These are phyloP conservation scores for Hystrix brachyura DNA, from an alignment of 2,113 vertebrate genomes.

Conservation along the genomic window DNA sequence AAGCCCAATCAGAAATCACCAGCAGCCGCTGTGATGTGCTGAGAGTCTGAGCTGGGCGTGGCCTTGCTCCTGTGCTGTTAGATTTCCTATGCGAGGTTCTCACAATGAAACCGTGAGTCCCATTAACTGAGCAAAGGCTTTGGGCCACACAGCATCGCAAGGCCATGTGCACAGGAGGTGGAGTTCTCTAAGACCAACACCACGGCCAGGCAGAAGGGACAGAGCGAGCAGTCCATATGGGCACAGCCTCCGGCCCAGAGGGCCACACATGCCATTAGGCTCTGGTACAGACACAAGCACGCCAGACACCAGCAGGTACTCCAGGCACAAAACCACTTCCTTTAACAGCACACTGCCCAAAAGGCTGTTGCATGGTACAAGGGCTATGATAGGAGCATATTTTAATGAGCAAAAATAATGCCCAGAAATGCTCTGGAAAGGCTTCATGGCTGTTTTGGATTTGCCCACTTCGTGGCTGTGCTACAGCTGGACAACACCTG, in stretches of 20 bases:
- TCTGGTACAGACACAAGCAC: background rate
- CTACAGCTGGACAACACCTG: background rate
- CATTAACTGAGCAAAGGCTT: background rate
- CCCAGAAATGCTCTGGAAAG: background rate
- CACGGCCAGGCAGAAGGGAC: background rate
- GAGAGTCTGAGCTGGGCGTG: background rate
- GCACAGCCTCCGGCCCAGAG: background rate
- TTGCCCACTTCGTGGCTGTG: background rate
- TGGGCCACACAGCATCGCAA: fast-evolving
- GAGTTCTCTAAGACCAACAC: background rate
- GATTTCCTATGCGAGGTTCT: background rate
- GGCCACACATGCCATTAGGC: background rate
- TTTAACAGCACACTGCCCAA: background rate
- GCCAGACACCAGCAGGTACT: too few species aligned
- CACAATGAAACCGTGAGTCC: background rate
- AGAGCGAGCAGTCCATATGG: too few species aligned
- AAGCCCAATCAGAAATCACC: background rate
- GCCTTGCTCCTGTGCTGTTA: background rate
- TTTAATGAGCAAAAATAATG: background rate
- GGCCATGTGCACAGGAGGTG: background rate
- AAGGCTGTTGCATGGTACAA: background rate
- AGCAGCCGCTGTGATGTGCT: background rate
- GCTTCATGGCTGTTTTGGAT: background rate
- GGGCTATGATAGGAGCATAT: fast-evolving
- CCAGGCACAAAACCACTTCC: background rate